These are phyloP conservation scores for Latrodectus geometricus DNA, from an alignment of 1,140 invertebrate species.

Conservation along the genomic window DNA sequence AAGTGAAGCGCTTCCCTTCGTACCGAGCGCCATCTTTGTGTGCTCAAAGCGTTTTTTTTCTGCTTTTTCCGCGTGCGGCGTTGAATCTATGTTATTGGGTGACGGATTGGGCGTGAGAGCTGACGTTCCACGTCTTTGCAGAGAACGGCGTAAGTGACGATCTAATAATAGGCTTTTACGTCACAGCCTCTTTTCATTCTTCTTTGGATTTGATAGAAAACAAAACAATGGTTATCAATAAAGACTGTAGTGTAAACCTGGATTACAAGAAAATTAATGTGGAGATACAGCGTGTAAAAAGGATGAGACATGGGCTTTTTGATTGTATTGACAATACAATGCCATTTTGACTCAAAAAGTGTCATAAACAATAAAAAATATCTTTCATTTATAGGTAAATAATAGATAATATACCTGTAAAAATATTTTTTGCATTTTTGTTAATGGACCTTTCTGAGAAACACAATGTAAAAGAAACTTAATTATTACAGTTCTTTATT, in stretches of 20 bases:
- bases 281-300: too few species aligned
- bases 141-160: constrained; percentile 21
- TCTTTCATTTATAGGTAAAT: too few species aligned
- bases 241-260: too few species aligned
- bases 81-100: constrained; percentile 45
- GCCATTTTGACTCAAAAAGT: too few species aligned
- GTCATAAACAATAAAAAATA: too few species aligned
- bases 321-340: too few species aligned
- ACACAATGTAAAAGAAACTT: too few species aligned
- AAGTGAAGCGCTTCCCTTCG: constrained; percentile 26
- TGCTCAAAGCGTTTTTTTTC: background rate
- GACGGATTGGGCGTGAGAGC: constrained; percentile 33
- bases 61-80: constrained; percentile 27
- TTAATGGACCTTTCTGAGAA: too few species aligned
- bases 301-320: background rate
- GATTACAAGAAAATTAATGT: too few species aligned
- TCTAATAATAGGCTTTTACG: constrained; percentile 30
- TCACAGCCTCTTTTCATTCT: background rate
- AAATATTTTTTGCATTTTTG: too few species aligned
- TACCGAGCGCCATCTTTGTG: background rate
- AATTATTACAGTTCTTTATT: too few species aligned
- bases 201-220: constrained; percentile 28
- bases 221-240: background rate
- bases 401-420: too few species aligned
- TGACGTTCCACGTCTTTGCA: constrained; percentile 14